Conservation (phyloP, 2,797 vertebrate species). For the Galagoides demidoff region DNA sequence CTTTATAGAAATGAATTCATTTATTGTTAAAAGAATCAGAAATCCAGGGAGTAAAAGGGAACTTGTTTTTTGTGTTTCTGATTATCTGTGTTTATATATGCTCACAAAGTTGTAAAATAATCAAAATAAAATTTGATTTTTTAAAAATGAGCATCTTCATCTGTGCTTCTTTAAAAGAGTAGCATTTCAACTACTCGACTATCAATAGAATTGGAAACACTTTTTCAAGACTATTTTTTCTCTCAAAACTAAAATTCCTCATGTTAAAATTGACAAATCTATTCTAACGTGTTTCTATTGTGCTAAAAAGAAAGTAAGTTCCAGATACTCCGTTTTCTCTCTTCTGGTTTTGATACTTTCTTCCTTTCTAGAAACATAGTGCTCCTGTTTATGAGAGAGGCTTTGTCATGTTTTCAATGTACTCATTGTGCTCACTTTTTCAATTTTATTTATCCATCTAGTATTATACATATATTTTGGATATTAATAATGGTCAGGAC, state of each 20-base stretch:
- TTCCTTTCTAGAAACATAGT: neutral
- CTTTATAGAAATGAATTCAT: slow-evolving; percentile 18
- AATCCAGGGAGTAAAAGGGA: neutral
- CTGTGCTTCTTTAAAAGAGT: slow-evolving; percentile 5
- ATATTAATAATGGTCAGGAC: neutral
- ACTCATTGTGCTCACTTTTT: neutral
- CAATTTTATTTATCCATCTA: neutral
- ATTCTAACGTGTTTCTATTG: neutral
- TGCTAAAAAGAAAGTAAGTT: neutral
- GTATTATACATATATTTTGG: neutral
- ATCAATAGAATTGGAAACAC: neutral
- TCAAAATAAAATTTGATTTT: neutral
- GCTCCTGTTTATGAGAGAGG: neutral
- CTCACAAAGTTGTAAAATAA: slow-evolving; percentile 25
- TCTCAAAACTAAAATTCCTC: slow-evolving; percentile 20
- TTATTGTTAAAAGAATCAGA: neutral
- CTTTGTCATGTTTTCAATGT: neutral
- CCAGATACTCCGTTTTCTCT: neutral
- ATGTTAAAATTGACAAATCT: neutral
- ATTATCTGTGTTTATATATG: neutral
- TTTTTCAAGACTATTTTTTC: neutral
- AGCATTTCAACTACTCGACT: neutral
- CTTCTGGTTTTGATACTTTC: neutral
- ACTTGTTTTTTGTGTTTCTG: neutral
- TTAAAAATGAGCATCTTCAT: neutral